These are phyloP conservation scores for Machimus atricapillus DNA, from an alignment of 2,888 invertebrate genomes.

Conservation along the genomic window DNA sequence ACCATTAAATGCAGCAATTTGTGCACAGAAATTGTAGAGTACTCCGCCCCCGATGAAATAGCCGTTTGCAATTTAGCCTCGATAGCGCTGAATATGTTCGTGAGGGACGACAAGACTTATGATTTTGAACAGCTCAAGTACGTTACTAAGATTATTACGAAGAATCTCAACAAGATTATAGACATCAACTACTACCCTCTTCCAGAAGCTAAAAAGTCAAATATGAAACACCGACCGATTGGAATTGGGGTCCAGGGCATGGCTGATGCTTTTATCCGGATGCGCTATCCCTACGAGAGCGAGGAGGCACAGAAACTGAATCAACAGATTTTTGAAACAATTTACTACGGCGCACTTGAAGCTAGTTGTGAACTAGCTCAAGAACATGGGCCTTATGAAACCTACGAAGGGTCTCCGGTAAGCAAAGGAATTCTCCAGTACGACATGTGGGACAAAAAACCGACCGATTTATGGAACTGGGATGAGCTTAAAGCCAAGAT, in stretches of 20 bases:
- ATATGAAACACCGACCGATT: constrained; percentile 84
- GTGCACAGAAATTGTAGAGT: constrained; percentile 98
- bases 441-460: constrained; percentile 95
- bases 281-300: constrained; percentile 93
- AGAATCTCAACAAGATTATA: constrained; percentile 95
- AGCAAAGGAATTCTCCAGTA: constrained; percentile 96
- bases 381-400: constrained; percentile 84
- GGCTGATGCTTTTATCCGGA: constrained; percentile 94
- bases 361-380: constrained; percentile 94
- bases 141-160: constrained; percentile 86
- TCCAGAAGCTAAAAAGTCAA: constrained; percentile 85
- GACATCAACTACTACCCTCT: constrained; percentile 97
- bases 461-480: constrained; percentile 93
- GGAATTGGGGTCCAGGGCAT: constrained; percentile 97
- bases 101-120: constrained; percentile 76
- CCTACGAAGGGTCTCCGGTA: constrained; percentile 90
- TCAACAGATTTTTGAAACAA: constrained; percentile 95
- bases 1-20: constrained; percentile 98
- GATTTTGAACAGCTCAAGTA: constrained; percentile 88
- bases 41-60: constrained; percentile 89
- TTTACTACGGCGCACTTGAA: constrained; percentile 96
- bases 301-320: constrained; percentile 85
- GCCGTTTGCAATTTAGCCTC: constrained; percentile 99
- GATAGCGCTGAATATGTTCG: constrained; percentile 94
- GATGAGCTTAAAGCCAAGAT: constrained; percentile 80